Percentiles rank a stretch among this genome's conserved stretches.
phyloP scores from a whole-genome alignment of 2,888 invertebrate genomes.

The Listrodromus nycthemerus region DNA sequence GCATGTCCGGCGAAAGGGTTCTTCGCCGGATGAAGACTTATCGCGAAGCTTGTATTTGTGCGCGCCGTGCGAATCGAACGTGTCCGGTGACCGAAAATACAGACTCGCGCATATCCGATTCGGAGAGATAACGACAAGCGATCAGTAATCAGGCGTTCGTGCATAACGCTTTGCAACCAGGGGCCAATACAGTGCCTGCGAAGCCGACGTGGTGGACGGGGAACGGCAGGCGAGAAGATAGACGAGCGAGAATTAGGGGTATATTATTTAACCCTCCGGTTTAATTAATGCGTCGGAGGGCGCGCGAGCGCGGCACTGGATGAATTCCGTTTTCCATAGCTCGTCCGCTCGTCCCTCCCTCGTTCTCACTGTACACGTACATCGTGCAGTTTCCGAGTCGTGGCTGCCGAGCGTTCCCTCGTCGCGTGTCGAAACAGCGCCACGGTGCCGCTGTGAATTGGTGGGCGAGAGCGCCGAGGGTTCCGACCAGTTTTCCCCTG shows the following conservation, averaged over 20 bases:
- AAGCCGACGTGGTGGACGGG: constrained; percentile 9
- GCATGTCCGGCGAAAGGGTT: too few relatives aligned
- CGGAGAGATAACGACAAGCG: constrained; percentile 56
- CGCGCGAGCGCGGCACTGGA: constrained; percentile 23
- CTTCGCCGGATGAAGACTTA: too few relatives aligned
- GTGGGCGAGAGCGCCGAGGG: constrained; percentile 8
- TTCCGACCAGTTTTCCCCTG: constrained; percentile 45
- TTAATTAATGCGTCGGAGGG: constrained; percentile 73
- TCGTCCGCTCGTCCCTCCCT: constrained; percentile 22
- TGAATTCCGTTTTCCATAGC: constrained; percentile 64
- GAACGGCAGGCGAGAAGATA: constrained; percentile 57
- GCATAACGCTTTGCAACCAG: constrained; percentile 36
- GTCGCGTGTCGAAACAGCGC: constrained; percentile 22
- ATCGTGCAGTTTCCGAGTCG: constrained; percentile 36
- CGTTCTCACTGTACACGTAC: constrained; percentile 20
- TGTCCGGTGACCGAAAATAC: not conserved
- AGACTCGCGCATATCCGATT: constrained; percentile 9
- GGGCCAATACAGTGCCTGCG: constrained; percentile 4
- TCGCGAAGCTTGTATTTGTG: too few relatives aligned
- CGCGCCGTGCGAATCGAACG: not conserved
- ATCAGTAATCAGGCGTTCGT: constrained; percentile 56
- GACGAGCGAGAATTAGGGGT: constrained; percentile 72
- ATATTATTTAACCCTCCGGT: constrained; percentile 73
- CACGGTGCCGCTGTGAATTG: constrained; percentile 32
- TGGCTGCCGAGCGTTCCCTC: not conserved